Conservation (phyloP, 2,888 invertebrate genomes). For the Disparrhopalites patrizii region DNA sequence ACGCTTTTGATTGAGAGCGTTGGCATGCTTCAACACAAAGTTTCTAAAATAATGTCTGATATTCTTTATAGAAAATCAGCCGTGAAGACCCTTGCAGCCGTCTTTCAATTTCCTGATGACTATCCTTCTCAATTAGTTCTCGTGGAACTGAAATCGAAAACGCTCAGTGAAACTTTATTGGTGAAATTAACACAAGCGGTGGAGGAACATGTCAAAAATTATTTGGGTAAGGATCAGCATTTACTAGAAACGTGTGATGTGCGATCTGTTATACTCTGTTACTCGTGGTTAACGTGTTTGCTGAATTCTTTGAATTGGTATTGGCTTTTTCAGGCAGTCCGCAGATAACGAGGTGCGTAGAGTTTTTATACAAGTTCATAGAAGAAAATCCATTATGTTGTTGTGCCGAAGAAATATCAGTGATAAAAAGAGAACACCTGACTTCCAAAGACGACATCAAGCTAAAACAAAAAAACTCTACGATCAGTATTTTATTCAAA, state of each 20-base stretch:
- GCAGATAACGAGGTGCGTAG: slow-evolving; percentile 58
- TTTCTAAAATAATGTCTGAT: too few relatives aligned
- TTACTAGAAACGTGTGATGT: too few relatives aligned
- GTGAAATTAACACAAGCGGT: slow-evolving; percentile 61
- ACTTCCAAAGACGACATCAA: slow-evolving; percentile 58
- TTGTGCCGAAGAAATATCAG: slow-evolving; percentile 66
- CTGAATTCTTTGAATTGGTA: neutral
- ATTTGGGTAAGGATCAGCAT: slow-evolving; percentile 57
- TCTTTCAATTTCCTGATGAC: slow-evolving; percentile 63
- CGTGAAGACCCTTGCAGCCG: slow-evolving; percentile 61
- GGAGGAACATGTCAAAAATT: slow-evolving; percentile 60
- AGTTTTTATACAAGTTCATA: slow-evolving; percentile 63
- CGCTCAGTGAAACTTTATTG: slow-evolving; percentile 62
- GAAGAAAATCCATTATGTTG: slow-evolving; percentile 67
- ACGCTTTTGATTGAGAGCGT: neutral
- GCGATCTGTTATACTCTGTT: too few relatives aligned
- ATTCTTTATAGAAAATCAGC: slow-evolving; percentile 58
- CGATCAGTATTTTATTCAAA: slow-evolving; percentile 58
- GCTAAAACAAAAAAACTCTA: slow-evolving; percentile 63
- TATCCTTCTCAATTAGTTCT: slow-evolving; percentile 62
- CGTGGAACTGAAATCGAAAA: slow-evolving; percentile 67
- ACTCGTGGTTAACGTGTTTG: neutral
- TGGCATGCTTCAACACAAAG: neutral
- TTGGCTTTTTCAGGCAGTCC: slow-evolving; percentile 32
- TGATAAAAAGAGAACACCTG: slow-evolving; percentile 53